Conservation (phyloP, 2,797 vertebrate species). For the Saxicola maurus region DNA sequence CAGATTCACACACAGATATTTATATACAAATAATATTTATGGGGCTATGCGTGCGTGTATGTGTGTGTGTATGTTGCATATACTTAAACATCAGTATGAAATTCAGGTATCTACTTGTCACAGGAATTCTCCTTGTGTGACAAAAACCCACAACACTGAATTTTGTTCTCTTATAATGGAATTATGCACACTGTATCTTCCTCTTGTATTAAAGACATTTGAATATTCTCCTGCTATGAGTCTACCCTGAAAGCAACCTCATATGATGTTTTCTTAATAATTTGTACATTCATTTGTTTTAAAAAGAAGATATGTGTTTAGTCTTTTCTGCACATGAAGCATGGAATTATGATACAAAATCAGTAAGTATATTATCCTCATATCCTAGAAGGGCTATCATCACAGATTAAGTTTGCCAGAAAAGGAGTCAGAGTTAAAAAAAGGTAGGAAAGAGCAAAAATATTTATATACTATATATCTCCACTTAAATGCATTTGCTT, state of each 20-base stretch:
- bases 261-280: neutral
- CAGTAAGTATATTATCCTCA: neutral
- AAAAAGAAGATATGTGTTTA: neutral
- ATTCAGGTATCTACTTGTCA: neutral
- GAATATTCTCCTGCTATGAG: neutral
- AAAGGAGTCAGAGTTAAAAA: neutral
- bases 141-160: neutral
- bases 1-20: neutral
- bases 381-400: neutral
- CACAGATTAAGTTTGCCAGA: neutral
- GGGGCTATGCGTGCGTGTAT: neutral
- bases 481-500: neutral
- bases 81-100: neutral
- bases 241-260: neutral
- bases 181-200: neutral
- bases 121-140: neutral
- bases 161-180: neutral
- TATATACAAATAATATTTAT: neutral
- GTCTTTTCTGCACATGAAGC: neutral
- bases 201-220: neutral
- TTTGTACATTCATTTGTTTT: neutral
- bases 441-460: neutral
- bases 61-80: neutral
- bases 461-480: neutral
- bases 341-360: neutral